Base-by-base conservation (phyloP, 2,113 vertebrate species). In the Esox niger region DNA sequence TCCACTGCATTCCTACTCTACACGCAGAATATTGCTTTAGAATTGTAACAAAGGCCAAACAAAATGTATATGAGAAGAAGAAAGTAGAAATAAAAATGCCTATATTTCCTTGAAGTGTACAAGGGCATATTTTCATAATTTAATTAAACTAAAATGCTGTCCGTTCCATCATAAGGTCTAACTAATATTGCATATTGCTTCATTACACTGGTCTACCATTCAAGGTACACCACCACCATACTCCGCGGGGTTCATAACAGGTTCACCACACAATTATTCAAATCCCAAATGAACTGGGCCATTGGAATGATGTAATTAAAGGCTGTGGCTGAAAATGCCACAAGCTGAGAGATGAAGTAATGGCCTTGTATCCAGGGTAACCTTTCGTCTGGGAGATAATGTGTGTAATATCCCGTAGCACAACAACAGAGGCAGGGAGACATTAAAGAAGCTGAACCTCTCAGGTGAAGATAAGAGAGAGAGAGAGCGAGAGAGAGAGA, bases 291-390 rank as follows among this genome's bases (percentile, higher is more conserved):
- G 71, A 87, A 86, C 77, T 78, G 77, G 70, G 68, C 68, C 69
- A 79, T 79, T 75, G 78, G 78, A 87, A 84, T 80, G 79, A 75
- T 85, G 76, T 87, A 85, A 87, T 88, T 90, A 86, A 43, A 86
- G 79, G 77, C 69, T 68, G 72, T 74, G 75, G 70, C 81, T 86
- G 70, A 62, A 85, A 88, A 88, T 86, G 85, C 73, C 86, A 88
- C 73, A 74, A 74, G 74, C 79, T 76, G 78, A 85, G 82, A 57
- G 49, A 86, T 83, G 82, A 89, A 89, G 87, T 88, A 83, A 87
- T 76, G 80, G 80, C 68, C 64, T 79, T 79, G 71, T 79, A 88
- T 81, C 78, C 78, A 82, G 64, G 26, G 84, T 84, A 89, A 87
- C 84, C 83, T 84, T 86, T 87, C 54, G 71, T 72, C 74, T 67